phyloP scores from a whole-genome alignment of 1,140 invertebrate genomes.

The Calliopsis andreniformis region DNA sequence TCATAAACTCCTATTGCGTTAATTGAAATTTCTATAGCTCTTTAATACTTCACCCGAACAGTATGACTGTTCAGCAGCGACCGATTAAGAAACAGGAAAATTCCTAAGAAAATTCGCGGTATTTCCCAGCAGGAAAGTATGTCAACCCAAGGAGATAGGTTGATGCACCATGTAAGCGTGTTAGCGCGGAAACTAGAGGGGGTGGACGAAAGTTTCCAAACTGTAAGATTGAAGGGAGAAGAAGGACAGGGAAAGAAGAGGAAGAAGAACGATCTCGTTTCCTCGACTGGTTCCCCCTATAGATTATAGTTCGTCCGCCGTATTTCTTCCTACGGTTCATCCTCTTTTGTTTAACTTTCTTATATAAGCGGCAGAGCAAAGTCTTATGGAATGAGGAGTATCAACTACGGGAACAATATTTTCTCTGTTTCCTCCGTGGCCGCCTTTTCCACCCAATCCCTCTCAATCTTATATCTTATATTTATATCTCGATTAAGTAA shows the following conservation, averaged over 20 bases:
- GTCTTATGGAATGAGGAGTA: conserved; percentile 11
- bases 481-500: conserved; percentile 27
- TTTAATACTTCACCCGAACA: no score
- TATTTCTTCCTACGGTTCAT: conserved; percentile 41
- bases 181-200: background rate
- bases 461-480: no score
- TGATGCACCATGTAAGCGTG: background rate
- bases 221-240: conserved; percentile 27
- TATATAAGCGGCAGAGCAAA: conserved; percentile 45
- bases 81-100: no score
- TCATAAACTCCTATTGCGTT: no score
- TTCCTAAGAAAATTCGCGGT: background rate
- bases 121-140: background rate
- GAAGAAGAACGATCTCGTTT: conserved; percentile 41
- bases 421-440: conserved; percentile 49
- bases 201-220: conserved; percentile 26
- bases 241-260: background rate
- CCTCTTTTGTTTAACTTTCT: conserved; percentile 56
- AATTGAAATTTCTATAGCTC: no score
- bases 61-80: no score
- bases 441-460: background rate
- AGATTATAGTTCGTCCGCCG: conserved; percentile 43
- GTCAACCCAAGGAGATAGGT: background rate
- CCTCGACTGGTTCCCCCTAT: conserved; percentile 30
- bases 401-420: conserved; percentile 61